Evolutionary conservation across 2,888 invertebrate genomes (phyloP), one percentile per base, ranked within the genome.

Genomic region (Ditula angustiorana): DNA sequence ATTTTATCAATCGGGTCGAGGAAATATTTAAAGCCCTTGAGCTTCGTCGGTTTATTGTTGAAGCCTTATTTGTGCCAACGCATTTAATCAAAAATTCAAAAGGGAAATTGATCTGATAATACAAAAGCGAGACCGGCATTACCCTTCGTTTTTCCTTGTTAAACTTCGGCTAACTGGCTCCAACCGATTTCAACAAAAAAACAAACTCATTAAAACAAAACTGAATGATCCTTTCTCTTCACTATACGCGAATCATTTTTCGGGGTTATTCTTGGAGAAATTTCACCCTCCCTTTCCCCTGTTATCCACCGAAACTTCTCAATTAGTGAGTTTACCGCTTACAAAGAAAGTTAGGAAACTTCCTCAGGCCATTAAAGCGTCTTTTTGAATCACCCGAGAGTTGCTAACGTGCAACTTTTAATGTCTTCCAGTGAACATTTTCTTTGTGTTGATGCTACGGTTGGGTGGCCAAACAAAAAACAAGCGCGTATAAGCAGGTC

Each of bases 361-460:
- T 79, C 69, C 74, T 72, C 66, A 68, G 76, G 76, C 81, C 76
- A 80, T 83, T 85, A 82, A 80, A 82, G 75, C 79, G 74, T 78
- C 79, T 78, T 77, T 78, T 76, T 69, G 70, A 74, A 76, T 74
- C 73, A 72, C 69, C 71, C 68, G 74, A 77, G 73, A 79, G 80
- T 81, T 77, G 77, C 73, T 73, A 76, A 76, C 79, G 78, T 78
- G 77, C 79, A 87, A 88, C 82, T 88, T 88, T 88, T 87, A 87
- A 88, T 87, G 87, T 86, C 81, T 82, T 82, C 74, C 71, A 74
- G 77, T 68, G 74, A 72, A 73, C 71, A 72, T 78, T 80, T 77
- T 78, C 78, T 83, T 85, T 85, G 81, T 83, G 78, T 77, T 73
- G 56, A 68, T 59, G 72, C 71, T 75, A 75, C 71, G 76, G 79